Evolutionary conservation across 1,140 invertebrate genomes (phyloP).

Genomic region (Manduca sexta): DNA sequence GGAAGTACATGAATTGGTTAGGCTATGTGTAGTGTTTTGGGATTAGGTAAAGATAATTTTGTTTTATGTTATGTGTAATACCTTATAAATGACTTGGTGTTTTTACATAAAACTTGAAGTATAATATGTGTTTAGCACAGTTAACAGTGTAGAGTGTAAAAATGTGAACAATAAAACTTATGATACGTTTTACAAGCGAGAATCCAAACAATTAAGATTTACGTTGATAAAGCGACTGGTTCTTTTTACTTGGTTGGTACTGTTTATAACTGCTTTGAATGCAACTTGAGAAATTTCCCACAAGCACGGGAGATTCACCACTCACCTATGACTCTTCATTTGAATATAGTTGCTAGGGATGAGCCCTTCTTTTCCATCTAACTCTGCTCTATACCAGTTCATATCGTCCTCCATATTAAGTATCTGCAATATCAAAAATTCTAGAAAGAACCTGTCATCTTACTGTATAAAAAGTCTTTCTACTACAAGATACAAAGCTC

Average conservation of each 20-base stretch:
- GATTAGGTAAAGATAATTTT: too few relatives aligned
- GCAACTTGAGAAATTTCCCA: too few relatives aligned
- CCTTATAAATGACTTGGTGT: too few relatives aligned
- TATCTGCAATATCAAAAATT: slow-evolving; percentile 82
- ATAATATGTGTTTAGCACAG: too few relatives aligned
- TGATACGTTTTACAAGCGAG: not conserved
- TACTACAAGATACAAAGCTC: slow-evolving; percentile 2
- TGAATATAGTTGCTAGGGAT: slow-evolving; percentile 99
- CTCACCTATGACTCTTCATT: slow-evolving; percentile 95
- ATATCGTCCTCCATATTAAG: slow-evolving; percentile 99
- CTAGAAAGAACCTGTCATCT: slow-evolving; percentile 46
- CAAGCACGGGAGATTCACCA: too few relatives aligned
- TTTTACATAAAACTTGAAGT: too few relatives aligned
- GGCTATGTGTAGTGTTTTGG: too few relatives aligned
- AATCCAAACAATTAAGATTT: slow-evolving; percentile 12
- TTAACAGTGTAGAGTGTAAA: not conserved
- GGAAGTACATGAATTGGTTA: too few relatives aligned
- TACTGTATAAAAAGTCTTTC: slow-evolving; percentile 1
- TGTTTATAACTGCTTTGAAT: too few relatives aligned
- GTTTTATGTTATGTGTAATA: too few relatives aligned
- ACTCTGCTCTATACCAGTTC: slow-evolving; percentile 99
- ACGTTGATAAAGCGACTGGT: slow-evolving; percentile 14
- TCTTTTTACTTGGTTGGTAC: slow-evolving; percentile 9
- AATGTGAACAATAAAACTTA: not conserved
- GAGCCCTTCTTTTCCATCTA: slow-evolving; percentile 97